These are phyloP conservation scores for Antedon mediterranea DNA, from an alignment of 53 echinoderm and acorn worm genomes.

Conservation along the genomic window DNA sequence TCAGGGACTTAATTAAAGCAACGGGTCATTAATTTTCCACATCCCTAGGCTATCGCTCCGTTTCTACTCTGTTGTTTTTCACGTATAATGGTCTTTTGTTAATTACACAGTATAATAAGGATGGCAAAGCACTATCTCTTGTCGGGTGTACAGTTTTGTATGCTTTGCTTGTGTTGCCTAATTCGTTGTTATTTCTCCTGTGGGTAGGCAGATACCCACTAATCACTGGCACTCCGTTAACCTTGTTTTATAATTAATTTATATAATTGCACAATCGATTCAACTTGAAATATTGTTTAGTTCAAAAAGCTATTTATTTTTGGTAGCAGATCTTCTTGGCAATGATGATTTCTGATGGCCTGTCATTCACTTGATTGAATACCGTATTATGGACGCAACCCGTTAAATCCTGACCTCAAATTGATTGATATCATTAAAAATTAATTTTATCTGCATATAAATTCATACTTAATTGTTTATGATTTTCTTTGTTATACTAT, in stretches of 20 bases:
- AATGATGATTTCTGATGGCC: background rate
- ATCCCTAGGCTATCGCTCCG: background rate
- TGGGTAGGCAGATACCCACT: background rate
- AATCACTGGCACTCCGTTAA: background rate
- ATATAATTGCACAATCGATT: background rate
- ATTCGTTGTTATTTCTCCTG: background rate
- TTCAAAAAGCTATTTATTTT: background rate
- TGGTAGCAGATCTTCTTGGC: background rate
- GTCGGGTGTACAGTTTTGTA: background rate
- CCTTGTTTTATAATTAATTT: constrained; percentile 1
- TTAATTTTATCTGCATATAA: background rate
- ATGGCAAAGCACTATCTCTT: background rate
- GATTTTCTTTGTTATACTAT: no score
- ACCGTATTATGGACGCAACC: no score
- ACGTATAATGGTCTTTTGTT: background rate
- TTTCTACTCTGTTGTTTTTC: background rate
- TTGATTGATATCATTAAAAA: background rate
- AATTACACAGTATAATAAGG: background rate
- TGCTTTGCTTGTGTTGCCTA: background rate
- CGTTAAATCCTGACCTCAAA: background rate
- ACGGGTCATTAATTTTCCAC: background rate
- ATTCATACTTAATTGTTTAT: background rate
- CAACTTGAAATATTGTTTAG: background rate
- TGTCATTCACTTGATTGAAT: no score
- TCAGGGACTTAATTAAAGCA: background rate